phyloP scores from a whole-genome alignment of 2,888 invertebrate genomes.

The Andricus quercusramuli region DNA sequence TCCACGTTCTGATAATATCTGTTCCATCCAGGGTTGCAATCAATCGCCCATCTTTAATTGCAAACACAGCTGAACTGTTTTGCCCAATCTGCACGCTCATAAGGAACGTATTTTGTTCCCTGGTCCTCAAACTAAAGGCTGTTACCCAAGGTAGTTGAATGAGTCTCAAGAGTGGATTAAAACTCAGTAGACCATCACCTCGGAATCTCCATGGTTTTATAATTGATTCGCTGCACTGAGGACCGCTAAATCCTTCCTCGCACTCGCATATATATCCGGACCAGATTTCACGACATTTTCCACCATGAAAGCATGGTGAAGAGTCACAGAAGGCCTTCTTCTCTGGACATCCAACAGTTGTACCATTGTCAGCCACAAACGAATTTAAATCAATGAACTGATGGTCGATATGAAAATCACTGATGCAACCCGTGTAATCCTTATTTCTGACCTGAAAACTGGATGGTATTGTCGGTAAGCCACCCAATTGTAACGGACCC shows the following conservation, averaged over 20 bases:
- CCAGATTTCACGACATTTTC: slow-evolving; percentile 93
- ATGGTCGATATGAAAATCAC: slow-evolving; percentile 92
- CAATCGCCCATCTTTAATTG: slow-evolving; percentile 70
- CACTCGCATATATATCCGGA: slow-evolving; percentile 93
- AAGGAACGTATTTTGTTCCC: slow-evolving; percentile 88
- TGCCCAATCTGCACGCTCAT: slow-evolving; percentile 91
- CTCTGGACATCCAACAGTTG: slow-evolving; percentile 92
- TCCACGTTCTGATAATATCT: slow-evolving; percentile 77
- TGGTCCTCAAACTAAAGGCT: slow-evolving; percentile 90
- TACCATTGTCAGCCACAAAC: slow-evolving; percentile 94
- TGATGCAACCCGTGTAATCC: slow-evolving; percentile 94
- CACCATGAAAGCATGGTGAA: slow-evolving; percentile 90
- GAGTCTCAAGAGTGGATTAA: slow-evolving; percentile 90
- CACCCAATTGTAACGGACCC: slow-evolving; percentile 93
- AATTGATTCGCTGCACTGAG: slow-evolving; percentile 91
- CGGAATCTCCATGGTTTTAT: slow-evolving; percentile 89
- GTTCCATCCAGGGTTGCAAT: slow-evolving; percentile 69
- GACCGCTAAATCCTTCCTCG: slow-evolving; percentile 91
- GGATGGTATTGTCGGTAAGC: slow-evolving; percentile 90
- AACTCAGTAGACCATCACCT: slow-evolving; percentile 92
- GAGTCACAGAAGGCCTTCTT: slow-evolving; percentile 90
- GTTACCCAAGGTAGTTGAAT: slow-evolving; percentile 96
- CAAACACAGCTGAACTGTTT: slow-evolving; percentile 87
- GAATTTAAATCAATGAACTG: slow-evolving; percentile 93
- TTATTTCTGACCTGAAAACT: slow-evolving; percentile 89